Evolutionary conservation across 1,140 invertebrate species (phyloP).

Genomic region (Calephelis nemesis): DNA sequence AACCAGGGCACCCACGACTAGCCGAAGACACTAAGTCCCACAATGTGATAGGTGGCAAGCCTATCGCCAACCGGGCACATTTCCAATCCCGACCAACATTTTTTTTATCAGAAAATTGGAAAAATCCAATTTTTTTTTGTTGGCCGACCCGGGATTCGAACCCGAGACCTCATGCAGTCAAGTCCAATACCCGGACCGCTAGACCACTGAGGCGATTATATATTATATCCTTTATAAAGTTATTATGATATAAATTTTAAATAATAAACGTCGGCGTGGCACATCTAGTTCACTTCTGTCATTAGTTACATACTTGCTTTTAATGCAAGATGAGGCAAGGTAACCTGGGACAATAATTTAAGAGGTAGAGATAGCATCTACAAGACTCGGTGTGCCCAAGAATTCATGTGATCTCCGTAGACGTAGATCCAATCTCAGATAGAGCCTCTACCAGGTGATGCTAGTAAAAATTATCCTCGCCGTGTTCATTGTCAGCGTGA

Average conservation of each 20-base stretch:
- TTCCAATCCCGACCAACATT: no score
- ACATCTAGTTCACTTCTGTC: conserved; percentile 37
- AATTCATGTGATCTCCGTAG: conserved; percentile 69
- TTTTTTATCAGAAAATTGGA: no score
- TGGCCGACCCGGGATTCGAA: no score
- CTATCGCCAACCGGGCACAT: no score
- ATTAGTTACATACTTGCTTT: conserved; percentile 44
- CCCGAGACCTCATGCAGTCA: no score
- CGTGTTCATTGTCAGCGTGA: conserved; percentile 47
- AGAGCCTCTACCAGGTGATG: conserved; percentile 53
- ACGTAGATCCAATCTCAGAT: conserved; percentile 64
- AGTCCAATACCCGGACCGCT: no score
- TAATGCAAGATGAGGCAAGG: conserved; percentile 49
- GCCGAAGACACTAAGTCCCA: no score
- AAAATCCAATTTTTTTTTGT: no score
- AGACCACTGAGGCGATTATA: no score
- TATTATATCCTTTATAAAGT: conserved; percentile 2
- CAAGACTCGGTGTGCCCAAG: conserved; percentile 59
- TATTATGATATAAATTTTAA: not conserved
- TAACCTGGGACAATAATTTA: conserved; percentile 63
- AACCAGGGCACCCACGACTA: no score
- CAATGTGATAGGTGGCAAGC: no score
- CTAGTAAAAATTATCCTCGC: conserved; percentile 62
- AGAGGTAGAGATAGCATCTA: conserved; percentile 72
- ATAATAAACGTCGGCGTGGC: conserved; percentile 25